Base-by-base conservation (phyloP, 2,797 vertebrate species). In the Parambassis ranga region DNA sequence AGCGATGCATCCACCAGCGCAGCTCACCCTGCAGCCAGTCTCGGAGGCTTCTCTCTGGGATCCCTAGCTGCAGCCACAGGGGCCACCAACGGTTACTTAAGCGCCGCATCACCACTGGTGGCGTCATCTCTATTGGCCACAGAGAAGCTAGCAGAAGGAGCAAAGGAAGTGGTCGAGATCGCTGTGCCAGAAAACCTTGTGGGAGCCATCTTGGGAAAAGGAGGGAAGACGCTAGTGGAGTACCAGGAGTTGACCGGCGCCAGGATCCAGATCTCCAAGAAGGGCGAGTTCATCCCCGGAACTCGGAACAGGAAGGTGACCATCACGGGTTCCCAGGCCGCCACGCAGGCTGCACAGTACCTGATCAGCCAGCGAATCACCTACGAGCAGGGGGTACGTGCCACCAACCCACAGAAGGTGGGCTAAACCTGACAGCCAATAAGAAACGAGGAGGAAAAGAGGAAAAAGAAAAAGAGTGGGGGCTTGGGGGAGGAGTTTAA, bases 351-450 rank as follows among this genome's bases (percentile, higher is more conserved):
- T 4, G 96, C 96, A 47, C 96, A 98, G 90, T 98, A 96, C 90
- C 94, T 98, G 90, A 98, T 98, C 93, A 96, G 95, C 91, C 96
- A 98, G 92, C 90, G 96, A 85, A 96, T 98, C 92, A 96, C 95
- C 64, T 98, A 98, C 26, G 96, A 98, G 94, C 96, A 98, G 91
- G 94, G 95, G 67, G 95, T 97, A 82, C 93, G 96, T 30, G 95
- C 96, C 83, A 96, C 95, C 91, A 98, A 98, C 90, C 95, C 95
- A 44, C 96, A 97, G 90, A 98, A 98, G 90, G 94, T 98, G 90
- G 96, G 95, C 85, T 97, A 96, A 94, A 86, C 68, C 83, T 77
- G 77, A 81, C 82, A 85, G 75, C 83, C 63, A 75, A 84, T 82
- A 65, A 82, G 77, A 75, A 89, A 77, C 20, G 52, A 83, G 74